Percentiles rank a stretch among this genome's conserved stretches.
Conservation (phyloP, 2,888 invertebrate species). For the Tetragonisca angustula region DNA sequence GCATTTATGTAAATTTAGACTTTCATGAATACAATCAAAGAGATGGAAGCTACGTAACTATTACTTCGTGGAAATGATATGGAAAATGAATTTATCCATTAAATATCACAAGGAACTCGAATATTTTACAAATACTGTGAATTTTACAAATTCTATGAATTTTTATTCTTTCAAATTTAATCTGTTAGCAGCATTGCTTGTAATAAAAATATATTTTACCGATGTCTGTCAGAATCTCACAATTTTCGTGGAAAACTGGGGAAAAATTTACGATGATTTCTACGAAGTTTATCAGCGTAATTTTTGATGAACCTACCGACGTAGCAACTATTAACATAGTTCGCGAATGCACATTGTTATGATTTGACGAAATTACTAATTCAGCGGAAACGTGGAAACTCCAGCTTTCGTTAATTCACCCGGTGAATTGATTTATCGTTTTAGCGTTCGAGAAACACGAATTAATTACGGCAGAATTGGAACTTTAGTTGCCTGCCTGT, state of each 20-base stretch:
- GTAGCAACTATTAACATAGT: slow-evolving; percentile 44
- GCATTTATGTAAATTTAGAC: too few species aligned
- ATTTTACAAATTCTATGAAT: neutral
- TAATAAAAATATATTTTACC: neutral
- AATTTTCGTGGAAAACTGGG: neutral
- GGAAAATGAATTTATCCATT: too few species aligned
- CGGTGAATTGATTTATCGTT: slow-evolving; percentile 29
- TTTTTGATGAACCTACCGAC: slow-evolving; percentile 55
- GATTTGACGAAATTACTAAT: slow-evolving; percentile 44
- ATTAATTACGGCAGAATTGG: slow-evolving; percentile 6
- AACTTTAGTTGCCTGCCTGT: too few species aligned
- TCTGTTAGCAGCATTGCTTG: too few species aligned
- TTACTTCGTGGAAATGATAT: too few species aligned
- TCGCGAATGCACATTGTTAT: slow-evolving; percentile 8
- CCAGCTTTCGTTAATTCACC: slow-evolving; percentile 26
- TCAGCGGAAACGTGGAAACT: slow-evolving; percentile 24
- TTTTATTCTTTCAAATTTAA: neutral
- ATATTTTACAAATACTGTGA: neutral
- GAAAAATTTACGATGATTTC: neutral
- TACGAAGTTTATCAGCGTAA: slow-evolving; percentile 46
- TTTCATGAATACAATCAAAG: too few species aligned
- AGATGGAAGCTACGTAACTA: too few species aligned
- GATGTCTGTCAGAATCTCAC: too few species aligned
- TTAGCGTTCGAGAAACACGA: neutral
- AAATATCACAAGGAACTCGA: neutral